phyloP scores from a whole-genome alignment of 1,140 invertebrate genomes.

The Lepeophtheirus salmonis region DNA sequence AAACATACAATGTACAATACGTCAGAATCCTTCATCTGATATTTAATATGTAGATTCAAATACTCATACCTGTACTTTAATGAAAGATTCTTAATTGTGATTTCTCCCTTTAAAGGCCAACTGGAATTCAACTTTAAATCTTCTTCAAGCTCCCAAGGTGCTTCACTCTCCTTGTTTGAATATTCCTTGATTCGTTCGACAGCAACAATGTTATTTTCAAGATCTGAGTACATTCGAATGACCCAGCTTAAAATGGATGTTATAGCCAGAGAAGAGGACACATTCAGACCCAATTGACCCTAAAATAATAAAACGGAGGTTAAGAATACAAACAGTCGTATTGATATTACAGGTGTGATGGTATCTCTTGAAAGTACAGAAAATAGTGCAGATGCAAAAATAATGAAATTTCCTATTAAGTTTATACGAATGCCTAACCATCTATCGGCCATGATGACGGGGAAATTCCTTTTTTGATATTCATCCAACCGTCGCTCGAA shows the following conservation, averaged over 20 bases:
- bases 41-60: no score
- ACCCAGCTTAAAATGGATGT: constrained; percentile 55
- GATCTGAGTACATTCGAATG: constrained; percentile 85
- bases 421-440: constrained; percentile 36
- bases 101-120: constrained; percentile 53
- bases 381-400: constrained; percentile 36
- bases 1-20: no score
- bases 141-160: constrained; percentile 41
- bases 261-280: constrained; percentile 32
- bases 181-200: constrained; percentile 96
- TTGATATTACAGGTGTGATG: constrained; percentile 24
- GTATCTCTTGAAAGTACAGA: constrained; percentile 28
- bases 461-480: constrained; percentile 33
- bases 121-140: constrained; percentile 33
- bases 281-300: constrained; percentile 31
- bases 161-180: constrained; percentile 31
- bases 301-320: constrained; percentile 30
- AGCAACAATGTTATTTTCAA: constrained; percentile 93
- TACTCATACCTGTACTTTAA: constrained; percentile 37
- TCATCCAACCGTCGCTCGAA: constrained; percentile 33
- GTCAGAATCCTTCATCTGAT: no score
- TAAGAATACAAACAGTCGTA: constrained; percentile 24
- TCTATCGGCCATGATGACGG: constrained; percentile 29
- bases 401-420: constrained; percentile 33
- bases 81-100: constrained; percentile 51